Evolutionary conservation across 1,140 invertebrate genomes (phyloP).

Genomic region (Planococcus citri): DNA sequence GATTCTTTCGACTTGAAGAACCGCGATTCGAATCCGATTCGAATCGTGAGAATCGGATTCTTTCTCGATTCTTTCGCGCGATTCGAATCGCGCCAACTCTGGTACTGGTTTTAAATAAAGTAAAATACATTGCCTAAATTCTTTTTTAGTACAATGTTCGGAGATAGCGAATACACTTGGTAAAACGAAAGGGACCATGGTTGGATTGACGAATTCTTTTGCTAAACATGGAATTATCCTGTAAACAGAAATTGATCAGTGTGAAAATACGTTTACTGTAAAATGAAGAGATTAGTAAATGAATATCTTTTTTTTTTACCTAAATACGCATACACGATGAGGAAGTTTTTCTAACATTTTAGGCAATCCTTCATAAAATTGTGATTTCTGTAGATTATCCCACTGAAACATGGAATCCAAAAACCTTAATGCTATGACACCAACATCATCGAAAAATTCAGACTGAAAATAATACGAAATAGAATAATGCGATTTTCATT

Average conservation of each 20-base stretch:
- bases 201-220: slow-evolving; percentile 84
- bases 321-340: neutral
- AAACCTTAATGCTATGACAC: slow-evolving; percentile 88
- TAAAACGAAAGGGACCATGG: slow-evolving; percentile 94
- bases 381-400: slow-evolving; percentile 96
- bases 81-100: too few species aligned
- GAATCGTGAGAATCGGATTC: too few species aligned
- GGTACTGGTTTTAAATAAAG: slow-evolving; percentile 73
- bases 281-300: neutral
- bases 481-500: neutral
- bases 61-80: too few species aligned
- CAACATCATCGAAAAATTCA: slow-evolving; percentile 86
- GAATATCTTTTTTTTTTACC: neutral
- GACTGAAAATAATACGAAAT: slow-evolving; percentile 55
- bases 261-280: neutral
- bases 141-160: slow-evolving; percentile 67
- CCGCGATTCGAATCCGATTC: too few species aligned
- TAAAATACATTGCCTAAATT: slow-evolving; percentile 71
- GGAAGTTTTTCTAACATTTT: neutral
- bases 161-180: slow-evolving; percentile 83
- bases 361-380: slow-evolving; percentile 87
- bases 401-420: slow-evolving; percentile 92
- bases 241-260: too few species aligned
- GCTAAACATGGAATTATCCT: slow-evolving; percentile 79
- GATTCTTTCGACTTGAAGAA: too few species aligned